A percentile compares a stretch with the other conserved stretches of the same genome.
Evolutionary conservation across 2,113 vertebrate species (phyloP).

Genomic region (Misgurnus mizolepis): DNA sequence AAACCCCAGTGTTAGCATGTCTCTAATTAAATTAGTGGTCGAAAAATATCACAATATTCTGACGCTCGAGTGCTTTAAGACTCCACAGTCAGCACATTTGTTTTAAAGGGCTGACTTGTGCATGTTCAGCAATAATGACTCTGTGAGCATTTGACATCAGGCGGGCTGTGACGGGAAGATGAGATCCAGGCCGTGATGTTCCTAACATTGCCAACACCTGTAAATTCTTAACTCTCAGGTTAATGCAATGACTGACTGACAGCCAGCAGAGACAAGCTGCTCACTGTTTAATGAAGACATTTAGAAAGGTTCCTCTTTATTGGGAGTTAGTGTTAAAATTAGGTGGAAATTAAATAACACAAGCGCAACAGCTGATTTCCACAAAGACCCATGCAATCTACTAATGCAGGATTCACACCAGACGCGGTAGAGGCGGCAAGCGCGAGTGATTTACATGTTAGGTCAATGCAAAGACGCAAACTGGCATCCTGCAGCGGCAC

Average conservation of each 20-base stretch:
- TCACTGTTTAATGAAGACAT: too few relatives aligned
- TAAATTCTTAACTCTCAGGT: constrained; percentile 25
- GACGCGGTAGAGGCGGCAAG: too few relatives aligned
- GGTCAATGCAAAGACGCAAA: too few relatives aligned
- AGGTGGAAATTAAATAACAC: too few relatives aligned
- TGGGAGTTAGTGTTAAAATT: too few relatives aligned
- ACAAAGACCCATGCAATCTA: too few relatives aligned
- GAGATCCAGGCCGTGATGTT: constrained; percentile 30
- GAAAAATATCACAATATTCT: background rate
- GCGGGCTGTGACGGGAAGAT: constrained; percentile 1
- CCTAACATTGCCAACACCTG: constrained; percentile 31
- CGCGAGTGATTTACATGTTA: too few relatives aligned
- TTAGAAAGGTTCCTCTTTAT: too few relatives aligned
- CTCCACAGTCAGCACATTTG: constrained; percentile 61
- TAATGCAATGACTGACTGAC: constrained; percentile 1
- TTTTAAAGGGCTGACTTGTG: constrained; percentile 60
- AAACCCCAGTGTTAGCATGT: background rate
- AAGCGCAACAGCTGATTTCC: too few relatives aligned
- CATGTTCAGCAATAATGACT: constrained; percentile 65
- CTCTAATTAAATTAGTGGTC: background rate
- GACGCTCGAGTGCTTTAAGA: constrained; percentile 11
- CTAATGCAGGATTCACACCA: too few relatives aligned
- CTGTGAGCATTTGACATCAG: constrained; percentile 54
- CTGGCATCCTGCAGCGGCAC: too few relatives aligned
- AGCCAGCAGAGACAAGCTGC: too few relatives aligned